Evolutionary conservation across 2,797 vertebrate genomes (phyloP), one percentile per base, ranked within the genome.

Genomic region (Hemibagrus guttatus): DNA sequence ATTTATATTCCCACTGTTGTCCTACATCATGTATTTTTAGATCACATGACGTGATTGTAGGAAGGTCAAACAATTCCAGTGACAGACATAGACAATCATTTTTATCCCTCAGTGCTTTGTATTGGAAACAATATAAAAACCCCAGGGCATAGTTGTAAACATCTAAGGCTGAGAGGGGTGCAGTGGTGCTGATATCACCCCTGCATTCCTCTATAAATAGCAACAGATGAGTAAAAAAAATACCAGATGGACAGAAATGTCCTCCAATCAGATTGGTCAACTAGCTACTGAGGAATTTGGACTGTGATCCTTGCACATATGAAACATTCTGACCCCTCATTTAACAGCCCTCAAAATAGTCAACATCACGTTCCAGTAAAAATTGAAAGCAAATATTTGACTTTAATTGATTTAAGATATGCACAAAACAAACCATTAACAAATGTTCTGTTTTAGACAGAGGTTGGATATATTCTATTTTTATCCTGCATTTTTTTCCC

Each of bases 21-120:
- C 83, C 82, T 88, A 74, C 87, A 87, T 81, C 28, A 16, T 84
- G 63, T 92, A 91, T 90, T 91, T 92, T 90, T 92, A 92, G 90
- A 81, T 78, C 49, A 68, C 56, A 85, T 83, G 89, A 84, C 85
- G 85, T 89, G 56, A 87, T 85, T 71, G 69, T 75, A 69, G 72
- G 58, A 83, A 79, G 81, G 80, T 54, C 84, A 85, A 72, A 39
- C 39, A 68, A 90, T 88, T 83, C 86, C 83, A 86, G 13, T 83
- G 85, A 66, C 85, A 69, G 56, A 72, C 76, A 56, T 68, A 79
- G 81, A 66, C 17, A 4, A 74, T 85, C 71, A 84, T 82, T 86
- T 87, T 86, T 84, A 64, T 17, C 71, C 78, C 39, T 80, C 56
- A 63, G 81, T 54, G 81, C 46, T 64, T 68, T 56, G 28, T 84